Evolutionary conservation across 2,797 vertebrate genomes (phyloP), one percentile per base, ranked within the genome.

Genomic region (Clamator glandarius): DNA sequence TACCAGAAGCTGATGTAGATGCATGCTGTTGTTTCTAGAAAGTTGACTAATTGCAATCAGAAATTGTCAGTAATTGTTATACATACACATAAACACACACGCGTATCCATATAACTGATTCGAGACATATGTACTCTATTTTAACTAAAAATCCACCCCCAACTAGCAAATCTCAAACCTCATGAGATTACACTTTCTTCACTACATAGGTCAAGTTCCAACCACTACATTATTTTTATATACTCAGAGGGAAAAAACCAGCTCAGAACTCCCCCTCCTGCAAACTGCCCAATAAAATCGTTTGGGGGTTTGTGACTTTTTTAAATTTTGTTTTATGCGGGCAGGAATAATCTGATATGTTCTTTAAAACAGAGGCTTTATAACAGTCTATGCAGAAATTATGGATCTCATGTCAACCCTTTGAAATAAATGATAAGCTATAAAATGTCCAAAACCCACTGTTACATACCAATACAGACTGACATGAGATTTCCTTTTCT

Each of bases 151-250:
- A 28, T n/a, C 41, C 18, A 52, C 33, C 8, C 14, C 5, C 15
- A 54, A 5, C 3, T 50, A 52, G 14, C 11, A 76, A 69, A 63
- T 58, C 9, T 28, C 48, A 70, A 78, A 33, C 21, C 23, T 48
- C 42, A 35, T 5, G 5, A 61, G 15, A 42, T 46, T 17, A 44
- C 8, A n/a, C 5, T 36, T 72, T 6, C 39, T 66, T 28, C 5
- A 31, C 50, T 33, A 35, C 66, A 26, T 1, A 69, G 28, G 35
- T 35, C 13, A 52, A 63, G 35, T 62, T 44, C 57, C 23, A 42
- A 33, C 8, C 6, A 10, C 15, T 12, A 9, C 4, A 59, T 63
- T 41, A 66, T 42, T 63, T 52, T 51, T 31, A 12, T 0, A 0
- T 50, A 23, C 15, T 8, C 46, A 41, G 14, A 54, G 78, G 21